Percentiles rank a stretch among this genome's conserved stretches.
phyloP scores from a whole-genome alignment of 1,140 invertebrate species.

The Charaxes varanes region DNA sequence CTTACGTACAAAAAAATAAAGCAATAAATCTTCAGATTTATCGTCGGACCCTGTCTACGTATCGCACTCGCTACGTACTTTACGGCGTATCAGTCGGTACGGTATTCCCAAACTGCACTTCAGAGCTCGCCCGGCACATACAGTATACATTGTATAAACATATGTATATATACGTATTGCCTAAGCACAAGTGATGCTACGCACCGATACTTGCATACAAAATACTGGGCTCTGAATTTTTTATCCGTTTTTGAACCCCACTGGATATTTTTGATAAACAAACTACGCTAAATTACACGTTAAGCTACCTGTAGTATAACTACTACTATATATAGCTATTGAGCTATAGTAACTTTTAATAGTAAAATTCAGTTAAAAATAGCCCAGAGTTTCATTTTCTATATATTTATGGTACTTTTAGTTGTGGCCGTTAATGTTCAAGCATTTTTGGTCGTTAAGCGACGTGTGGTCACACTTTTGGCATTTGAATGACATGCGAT shows the following conservation, averaged over 20 bases:
- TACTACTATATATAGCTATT: no score
- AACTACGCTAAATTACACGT: no score
- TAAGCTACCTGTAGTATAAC: no score
- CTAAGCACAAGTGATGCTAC: constrained; percentile 23
- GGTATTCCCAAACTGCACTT: constrained; percentile 73
- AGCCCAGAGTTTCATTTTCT: no score
- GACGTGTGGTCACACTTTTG: background rate
- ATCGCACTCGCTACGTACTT: constrained; percentile 37
- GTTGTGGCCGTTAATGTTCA: background rate
- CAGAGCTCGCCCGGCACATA: constrained; percentile 43
- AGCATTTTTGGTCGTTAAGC: background rate
- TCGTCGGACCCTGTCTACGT: no score
- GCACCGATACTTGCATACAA: constrained; percentile 21
- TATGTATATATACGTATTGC: constrained; percentile 28
- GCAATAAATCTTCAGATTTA: no score
- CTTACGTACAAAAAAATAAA: no score
- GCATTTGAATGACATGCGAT: background rate
- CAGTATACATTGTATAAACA: constrained; percentile 11
- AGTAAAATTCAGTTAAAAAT: no score
- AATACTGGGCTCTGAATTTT: constrained; percentile 11
- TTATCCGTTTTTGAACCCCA: constrained; percentile 1
- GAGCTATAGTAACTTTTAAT: no score
- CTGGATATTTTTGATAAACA: constrained; percentile 1
- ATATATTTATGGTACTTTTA: no score
- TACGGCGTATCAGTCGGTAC: constrained; percentile 67